Conservation (phyloP, 2,888 invertebrate species). For the Amiota mariae region DNA sequence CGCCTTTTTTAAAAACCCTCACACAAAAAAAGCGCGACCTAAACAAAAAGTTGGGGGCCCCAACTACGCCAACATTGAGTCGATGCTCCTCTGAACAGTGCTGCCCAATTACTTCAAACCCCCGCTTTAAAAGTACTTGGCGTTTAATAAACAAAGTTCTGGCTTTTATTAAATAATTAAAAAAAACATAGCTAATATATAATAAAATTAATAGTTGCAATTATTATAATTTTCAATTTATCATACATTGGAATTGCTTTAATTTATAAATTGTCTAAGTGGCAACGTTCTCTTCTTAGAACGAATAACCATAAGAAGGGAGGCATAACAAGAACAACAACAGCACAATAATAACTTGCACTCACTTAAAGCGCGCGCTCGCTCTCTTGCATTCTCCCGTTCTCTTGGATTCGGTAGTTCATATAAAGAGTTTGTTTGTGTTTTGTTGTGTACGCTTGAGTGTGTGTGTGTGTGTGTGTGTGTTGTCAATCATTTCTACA, state of each 20-base stretch:
- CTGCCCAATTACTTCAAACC: not conserved
- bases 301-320: not conserved
- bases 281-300: conserved; percentile 10
- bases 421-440: not conserved
- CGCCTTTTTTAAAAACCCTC: conserved; percentile 19
- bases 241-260: not conserved
- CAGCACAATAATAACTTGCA: conserved; percentile 5
- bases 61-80: not conserved
- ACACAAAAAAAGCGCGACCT: not conserved
- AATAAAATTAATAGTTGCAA: not conserved
- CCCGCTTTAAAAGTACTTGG: not conserved
- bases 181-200: not conserved
- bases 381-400: not conserved
- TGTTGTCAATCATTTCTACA: conserved; percentile 17
- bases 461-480: conserved; percentile 18
- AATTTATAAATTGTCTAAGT: not conserved
- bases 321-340: conserved; percentile 10
- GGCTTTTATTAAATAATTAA: not conserved
- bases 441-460: not conserved
- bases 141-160: not conserved
- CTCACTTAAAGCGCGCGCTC: not conserved
- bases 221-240: conserved; percentile 3
- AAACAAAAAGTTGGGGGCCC: conserved; percentile 7
- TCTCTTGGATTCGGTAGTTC: no score
- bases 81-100: not conserved